phyloP scores from a whole-genome alignment of 2,797 vertebrate species.

The Momotus momota region DNA sequence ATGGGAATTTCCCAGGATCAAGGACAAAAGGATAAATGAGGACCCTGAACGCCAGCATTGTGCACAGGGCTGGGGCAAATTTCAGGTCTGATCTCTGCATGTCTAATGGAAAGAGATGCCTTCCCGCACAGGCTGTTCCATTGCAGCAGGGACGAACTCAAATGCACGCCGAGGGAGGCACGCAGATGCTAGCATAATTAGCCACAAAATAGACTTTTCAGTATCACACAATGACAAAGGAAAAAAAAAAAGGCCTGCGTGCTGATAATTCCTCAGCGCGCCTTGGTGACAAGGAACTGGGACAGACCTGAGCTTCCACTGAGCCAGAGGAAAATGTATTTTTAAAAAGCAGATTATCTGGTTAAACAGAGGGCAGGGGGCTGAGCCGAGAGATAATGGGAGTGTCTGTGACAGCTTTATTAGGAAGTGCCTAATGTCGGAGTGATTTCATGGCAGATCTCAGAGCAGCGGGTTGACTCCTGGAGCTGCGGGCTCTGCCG shows the following conservation, averaged over 20 bases:
- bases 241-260: neutral
- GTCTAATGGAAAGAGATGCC: conserved; percentile 7
- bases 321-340: conserved; percentile 67
- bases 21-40: neutral
- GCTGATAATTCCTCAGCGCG: conserved; percentile 23
- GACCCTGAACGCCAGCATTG: neutral
- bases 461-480: neutral
- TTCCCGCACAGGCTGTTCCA: neutral
- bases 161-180: conserved; percentile 23
- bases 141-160: neutral
- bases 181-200: conserved; percentile 59
- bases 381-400: conserved; percentile 57
- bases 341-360: conserved; percentile 76
- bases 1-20: neutral
- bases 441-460: conserved; percentile 53
- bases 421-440: conserved; percentile 65
- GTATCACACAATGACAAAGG: conserved; percentile 47
- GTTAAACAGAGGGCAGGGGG: conserved; percentile 76
- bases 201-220: conserved; percentile 56
- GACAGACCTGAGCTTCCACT: conserved; percentile 55
- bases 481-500: neutral
- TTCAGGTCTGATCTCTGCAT: conserved; percentile 19
- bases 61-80: neutral
- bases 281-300: conserved; percentile 30
- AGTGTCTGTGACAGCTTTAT: conserved; percentile 74